Base-by-base conservation (phyloP, 2,888 invertebrate species). In the Leucophenga maculata region DNA sequence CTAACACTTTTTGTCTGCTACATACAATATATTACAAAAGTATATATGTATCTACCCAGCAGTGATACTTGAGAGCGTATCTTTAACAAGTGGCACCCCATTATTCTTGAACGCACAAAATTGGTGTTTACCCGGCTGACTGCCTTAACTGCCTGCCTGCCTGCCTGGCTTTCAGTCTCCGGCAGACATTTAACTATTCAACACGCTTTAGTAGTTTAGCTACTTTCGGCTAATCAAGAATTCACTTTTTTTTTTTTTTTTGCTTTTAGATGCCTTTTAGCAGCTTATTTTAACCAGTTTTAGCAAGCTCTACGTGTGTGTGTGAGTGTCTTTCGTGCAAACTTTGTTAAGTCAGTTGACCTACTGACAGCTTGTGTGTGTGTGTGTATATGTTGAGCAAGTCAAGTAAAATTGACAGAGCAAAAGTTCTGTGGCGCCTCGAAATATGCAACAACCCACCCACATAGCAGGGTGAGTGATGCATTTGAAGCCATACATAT, bases 181-280 rank as follows among this genome's bases (percentile, higher is more conserved):
- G 39, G 39, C 39, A 39, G 39, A 11, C 39, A 39, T 8, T 39
- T 39, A 39, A 39, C 39, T 39, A 39, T 39, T 39, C 39, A 39
- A 39, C 39, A 39, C 39, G 39, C 8, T 39, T 39, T 39, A 8
- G 9, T 39, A 39, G 39, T 39, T 39, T 39, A 39, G 39, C 39
- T 39, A 6, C 39, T 8, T 39, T 39, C 39, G 39, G 39, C 39
- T 60, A 57, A 55, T 59, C 68, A 64, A 64, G 22, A 64, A 64
- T 64, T 44, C 62, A 64, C 62, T 64, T 64, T 60, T 73, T 73
- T 75, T 83, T 79, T n/a, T n/a, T n/a, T n/a, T n/a, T n/a, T n/a
- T n/a, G n/a, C n/a, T n/a, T n/a, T n/a, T n/a, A n/a, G 81, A 74
- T 81, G 80, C 75, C 83, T 84, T 84, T 80, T 80, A 80, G 80